Conservation (phyloP, 2,888 invertebrate species). For the Drosophila kanekoi region DNA sequence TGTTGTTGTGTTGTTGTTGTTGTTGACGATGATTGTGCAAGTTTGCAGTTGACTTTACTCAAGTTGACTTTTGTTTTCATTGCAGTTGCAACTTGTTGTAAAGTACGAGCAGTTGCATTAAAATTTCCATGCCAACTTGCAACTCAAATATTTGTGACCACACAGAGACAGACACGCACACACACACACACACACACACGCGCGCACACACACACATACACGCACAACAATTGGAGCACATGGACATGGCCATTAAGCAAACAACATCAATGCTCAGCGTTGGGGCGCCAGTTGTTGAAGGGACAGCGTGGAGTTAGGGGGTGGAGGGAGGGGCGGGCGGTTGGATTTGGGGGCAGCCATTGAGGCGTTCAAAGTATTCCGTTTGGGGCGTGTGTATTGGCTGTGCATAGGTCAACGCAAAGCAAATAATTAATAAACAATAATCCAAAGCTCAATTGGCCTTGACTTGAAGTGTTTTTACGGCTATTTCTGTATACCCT, state of each 20-base stretch:
- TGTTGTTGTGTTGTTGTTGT: too few relatives aligned
- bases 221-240: neutral
- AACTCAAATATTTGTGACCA: constrained; percentile 44
- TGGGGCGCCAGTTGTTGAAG: constrained; percentile 3
- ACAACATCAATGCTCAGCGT: constrained; percentile 22
- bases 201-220: constrained; percentile 1
- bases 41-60: constrained; percentile 23
- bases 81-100: constrained; percentile 38
- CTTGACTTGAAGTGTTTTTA: constrained; percentile 65
- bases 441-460: constrained; percentile 44
- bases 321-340: too few relatives aligned
- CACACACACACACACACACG: constrained; percentile 1
- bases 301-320: neutral
- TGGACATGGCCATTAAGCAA: constrained; percentile 27
- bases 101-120: constrained; percentile 17
- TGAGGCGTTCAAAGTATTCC: too few relatives aligned
- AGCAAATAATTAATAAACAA: constrained; percentile 75
- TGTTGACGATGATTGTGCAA: constrained; percentile 9
- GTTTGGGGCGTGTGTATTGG: constrained; percentile 1
- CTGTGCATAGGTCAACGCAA: constrained; percentile 39
- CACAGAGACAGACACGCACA: constrained; percentile 5
- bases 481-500: neutral
- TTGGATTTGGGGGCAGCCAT: too few relatives aligned
- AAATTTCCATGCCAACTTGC: constrained; percentile 37
- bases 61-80: constrained; percentile 21